These are phyloP conservation scores for Lophochroa leadbeateri DNA, from an alignment of 2,113 vertebrate species.

Conservation along the genomic window DNA sequence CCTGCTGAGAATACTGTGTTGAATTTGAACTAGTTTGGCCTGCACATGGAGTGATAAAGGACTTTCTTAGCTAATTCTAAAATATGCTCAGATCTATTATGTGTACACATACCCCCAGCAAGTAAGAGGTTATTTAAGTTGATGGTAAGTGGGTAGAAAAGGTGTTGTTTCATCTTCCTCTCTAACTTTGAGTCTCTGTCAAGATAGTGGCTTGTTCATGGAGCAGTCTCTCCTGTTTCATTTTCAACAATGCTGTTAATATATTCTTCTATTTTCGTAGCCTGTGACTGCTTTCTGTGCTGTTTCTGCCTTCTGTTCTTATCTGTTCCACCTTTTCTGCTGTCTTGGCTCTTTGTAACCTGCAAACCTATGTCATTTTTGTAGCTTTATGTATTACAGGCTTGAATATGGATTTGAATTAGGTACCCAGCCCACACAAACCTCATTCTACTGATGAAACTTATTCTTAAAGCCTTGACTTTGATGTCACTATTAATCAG, in stretches of 20 bases:
- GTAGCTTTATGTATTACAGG: neutral
- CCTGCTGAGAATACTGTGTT: neutral
- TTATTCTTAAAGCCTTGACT: neutral
- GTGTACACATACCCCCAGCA: neutral
- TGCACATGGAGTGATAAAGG: neutral
- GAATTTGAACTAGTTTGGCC: neutral
- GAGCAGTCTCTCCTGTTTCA: neutral
- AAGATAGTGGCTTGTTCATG: neutral
- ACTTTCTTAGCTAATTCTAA: neutral
- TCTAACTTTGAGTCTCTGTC: neutral
- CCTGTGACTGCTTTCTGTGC: neutral
- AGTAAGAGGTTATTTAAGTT: neutral
- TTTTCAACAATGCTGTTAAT: neutral
- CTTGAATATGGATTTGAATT: neutral
- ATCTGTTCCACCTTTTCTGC: neutral
- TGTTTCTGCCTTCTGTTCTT: neutral
- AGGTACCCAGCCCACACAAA: neutral
- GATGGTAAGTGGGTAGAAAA: neutral
- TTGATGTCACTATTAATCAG: conserved; percentile 21
- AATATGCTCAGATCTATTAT: neutral
- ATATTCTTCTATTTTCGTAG: neutral
- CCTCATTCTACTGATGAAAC: neutral
- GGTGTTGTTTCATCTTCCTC: neutral
- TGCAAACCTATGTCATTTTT: neutral
- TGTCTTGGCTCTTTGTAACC: neutral